Evolutionary conservation across 2,888 invertebrate species (phyloP).

Genomic region (Limnephilus auricula): DNA sequence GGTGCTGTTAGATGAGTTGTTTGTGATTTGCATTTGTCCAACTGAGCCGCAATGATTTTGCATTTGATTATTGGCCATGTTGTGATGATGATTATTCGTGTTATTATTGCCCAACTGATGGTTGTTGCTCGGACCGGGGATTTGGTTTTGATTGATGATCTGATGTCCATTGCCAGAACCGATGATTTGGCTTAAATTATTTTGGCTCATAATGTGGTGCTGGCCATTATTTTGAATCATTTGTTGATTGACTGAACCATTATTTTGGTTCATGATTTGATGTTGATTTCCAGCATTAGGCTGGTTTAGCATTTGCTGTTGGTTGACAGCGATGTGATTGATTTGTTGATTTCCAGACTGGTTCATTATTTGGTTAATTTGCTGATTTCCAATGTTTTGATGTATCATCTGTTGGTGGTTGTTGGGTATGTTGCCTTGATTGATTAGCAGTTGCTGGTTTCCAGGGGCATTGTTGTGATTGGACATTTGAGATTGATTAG

Average conservation of each 20-base stretch:
- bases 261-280: conserved; percentile 70
- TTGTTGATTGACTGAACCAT: conserved; percentile 70
- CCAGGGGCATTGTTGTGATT: conserved; percentile 30
- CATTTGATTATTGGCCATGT: conserved; percentile 70
- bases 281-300: conserved; percentile 26
- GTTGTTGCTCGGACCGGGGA: conserved; percentile 66
- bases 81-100: conserved; percentile 72
- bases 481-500: conserved; percentile 39
- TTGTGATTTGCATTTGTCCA: conserved; percentile 74
- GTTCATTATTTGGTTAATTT: conserved; percentile 33
- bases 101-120: conserved; percentile 73
- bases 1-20: conserved; percentile 65
- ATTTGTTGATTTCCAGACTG: conserved; percentile 45
- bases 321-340: conserved; percentile 26
- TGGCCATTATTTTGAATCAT: conserved; percentile 69
- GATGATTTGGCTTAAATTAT: conserved; percentile 67
- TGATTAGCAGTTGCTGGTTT: conserved; percentile 54
- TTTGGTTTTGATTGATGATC: conserved; percentile 72
- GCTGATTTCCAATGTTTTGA: conserved; percentile 47
- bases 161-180: conserved; percentile 70
- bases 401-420: conserved; percentile 58
- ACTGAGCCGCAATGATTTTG: conserved; percentile 73
- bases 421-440: conserved; percentile 28
- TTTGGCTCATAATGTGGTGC: conserved; percentile 71
- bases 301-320: conserved; percentile 71